Evolutionary conservation across 2,113 vertebrate genomes (phyloP), one percentile per base, ranked within the genome.

Genomic region (Chloebia gouldiae): DNA sequence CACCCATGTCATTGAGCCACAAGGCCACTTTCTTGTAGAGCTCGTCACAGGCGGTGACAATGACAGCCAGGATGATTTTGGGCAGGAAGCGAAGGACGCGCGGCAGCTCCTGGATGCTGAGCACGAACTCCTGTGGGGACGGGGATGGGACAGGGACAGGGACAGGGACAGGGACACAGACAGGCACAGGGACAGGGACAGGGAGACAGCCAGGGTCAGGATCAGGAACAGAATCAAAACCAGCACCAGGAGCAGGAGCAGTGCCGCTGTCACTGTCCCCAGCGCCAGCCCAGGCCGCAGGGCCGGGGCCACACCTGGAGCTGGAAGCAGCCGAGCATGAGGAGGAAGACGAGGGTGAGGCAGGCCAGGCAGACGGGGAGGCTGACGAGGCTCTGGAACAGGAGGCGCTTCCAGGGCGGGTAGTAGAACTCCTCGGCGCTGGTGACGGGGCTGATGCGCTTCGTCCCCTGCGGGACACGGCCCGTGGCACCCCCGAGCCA

Each of bases 1-100:
- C 97, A 99, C 99, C 99, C 99, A 99, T 99, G 97, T 99, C 98
- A 6, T 99, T 99, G 94, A 99, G 98, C 99, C 99, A 99, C 94
- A 98, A 98, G 44, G 99, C 99, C 2, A 99, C 98, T 97, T 99
- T 99, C 97, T 98, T 99, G 98, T 99, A 99, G 96, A 99, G 98
- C 97, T 99, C 99, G 3, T 99, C 99, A 51, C 99, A 99, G 61
- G 98, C 97, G 5, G 98, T 99, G 98, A 99, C 99, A 97, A 99
- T 98, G 98, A 99, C 93, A 31, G 99, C 99, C 61, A 99, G 98
- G 97, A 99, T 96, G 65, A 99, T 98, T 96, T 99, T 99, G 89
- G 99, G 99, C 96, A 99, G 98, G 97, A 99, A 99, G 40, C 98
- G 98, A 57, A 98, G 97, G 7, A 99, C 92, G 1, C 99, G 98